These are phyloP conservation scores for Trachelus tabidus DNA, from an alignment of 2,888 invertebrate species.

Conservation along the genomic window DNA sequence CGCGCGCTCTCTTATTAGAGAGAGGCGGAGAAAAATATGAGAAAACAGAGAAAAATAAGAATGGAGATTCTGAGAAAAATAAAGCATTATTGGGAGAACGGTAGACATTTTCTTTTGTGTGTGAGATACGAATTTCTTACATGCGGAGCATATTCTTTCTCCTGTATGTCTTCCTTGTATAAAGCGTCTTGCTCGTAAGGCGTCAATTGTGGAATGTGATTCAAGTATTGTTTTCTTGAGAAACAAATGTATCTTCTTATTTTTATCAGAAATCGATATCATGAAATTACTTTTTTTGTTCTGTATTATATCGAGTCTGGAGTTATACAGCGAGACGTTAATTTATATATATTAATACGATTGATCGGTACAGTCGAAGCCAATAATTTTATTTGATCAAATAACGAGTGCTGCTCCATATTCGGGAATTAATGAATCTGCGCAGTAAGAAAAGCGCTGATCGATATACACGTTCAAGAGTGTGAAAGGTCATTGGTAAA, in stretches of 20 bases:
- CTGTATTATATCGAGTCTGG: not conserved
- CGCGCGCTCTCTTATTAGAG: not conserved
- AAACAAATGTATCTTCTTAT: not conserved
- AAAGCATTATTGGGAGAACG: not conserved
- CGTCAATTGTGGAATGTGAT: not conserved
- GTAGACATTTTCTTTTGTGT: not conserved
- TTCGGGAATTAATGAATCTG: not conserved
- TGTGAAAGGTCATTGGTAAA: conserved; percentile 39
- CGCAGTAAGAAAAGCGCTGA: conserved; percentile 19
- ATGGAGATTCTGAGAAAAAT: not conserved
- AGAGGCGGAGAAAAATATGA: not conserved
- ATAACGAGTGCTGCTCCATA: no score
- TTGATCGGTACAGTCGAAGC: not conserved
- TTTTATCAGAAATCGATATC: not conserved
- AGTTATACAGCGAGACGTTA: not conserved
- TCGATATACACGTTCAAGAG: conserved; percentile 31
- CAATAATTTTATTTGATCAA: conserved; percentile 31
- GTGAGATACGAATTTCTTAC: not conserved
- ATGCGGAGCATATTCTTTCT: not conserved
- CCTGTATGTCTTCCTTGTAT: not conserved
- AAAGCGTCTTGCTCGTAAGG: not conserved
- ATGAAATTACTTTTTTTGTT: not conserved
- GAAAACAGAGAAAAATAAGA: not conserved
- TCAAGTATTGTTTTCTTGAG: not conserved
- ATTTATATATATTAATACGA: not conserved